Evolutionary conservation across 2,888 invertebrate species (phyloP).

Genomic region (Hypselothyrea guttata): DNA sequence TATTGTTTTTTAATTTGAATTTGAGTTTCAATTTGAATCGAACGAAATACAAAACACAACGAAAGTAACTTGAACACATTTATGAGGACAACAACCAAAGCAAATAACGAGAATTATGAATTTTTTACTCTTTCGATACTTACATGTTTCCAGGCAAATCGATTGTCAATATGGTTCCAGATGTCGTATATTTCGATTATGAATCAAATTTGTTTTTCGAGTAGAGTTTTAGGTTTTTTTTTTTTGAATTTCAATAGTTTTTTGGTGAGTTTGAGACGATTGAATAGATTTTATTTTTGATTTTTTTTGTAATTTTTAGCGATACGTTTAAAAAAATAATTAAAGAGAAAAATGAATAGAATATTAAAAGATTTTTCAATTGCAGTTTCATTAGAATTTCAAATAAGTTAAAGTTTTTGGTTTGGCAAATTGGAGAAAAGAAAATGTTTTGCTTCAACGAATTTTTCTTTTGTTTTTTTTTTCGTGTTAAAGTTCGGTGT

Average conservation of each 20-base stretch:
- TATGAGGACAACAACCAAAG: slow-evolving; percentile 75
- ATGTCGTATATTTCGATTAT: slow-evolving; percentile 45
- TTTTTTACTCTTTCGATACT: slow-evolving; percentile 48
- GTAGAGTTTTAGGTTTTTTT: slow-evolving; percentile 52
- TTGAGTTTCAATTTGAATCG: slow-evolving; percentile 21
- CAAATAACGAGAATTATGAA: slow-evolving; percentile 69
- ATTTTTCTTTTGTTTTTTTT: slow-evolving; percentile 20
- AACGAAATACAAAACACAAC: slow-evolving; percentile 69
- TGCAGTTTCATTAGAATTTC: slow-evolving; percentile 66
- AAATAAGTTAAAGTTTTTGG: slow-evolving; percentile 33
- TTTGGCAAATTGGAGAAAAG: slow-evolving; percentile 56
- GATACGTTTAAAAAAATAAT: slow-evolving; percentile 77
- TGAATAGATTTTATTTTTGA: slow-evolving; percentile 37
- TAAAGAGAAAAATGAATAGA: slow-evolving; percentile 77
- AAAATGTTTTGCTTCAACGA: slow-evolving; percentile 53
- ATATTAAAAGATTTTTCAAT: slow-evolving; percentile 71
- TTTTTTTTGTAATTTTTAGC: slow-evolving; percentile 58
- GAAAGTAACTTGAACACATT: slow-evolving; percentile 67
- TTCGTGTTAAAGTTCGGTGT: slow-evolving; percentile 41
- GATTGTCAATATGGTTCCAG: slow-evolving; percentile 29
- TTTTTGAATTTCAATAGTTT: slow-evolving; percentile 33
- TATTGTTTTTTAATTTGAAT: slow-evolving; percentile 11
- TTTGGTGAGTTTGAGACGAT: slow-evolving; percentile 60
- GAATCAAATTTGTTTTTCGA: slow-evolving; percentile 58
- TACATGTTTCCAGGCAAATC: slow-evolving; percentile 53